Evolutionary conservation across 2,797 vertebrate species (phyloP).

Genomic region (Acanthis flammea): DNA sequence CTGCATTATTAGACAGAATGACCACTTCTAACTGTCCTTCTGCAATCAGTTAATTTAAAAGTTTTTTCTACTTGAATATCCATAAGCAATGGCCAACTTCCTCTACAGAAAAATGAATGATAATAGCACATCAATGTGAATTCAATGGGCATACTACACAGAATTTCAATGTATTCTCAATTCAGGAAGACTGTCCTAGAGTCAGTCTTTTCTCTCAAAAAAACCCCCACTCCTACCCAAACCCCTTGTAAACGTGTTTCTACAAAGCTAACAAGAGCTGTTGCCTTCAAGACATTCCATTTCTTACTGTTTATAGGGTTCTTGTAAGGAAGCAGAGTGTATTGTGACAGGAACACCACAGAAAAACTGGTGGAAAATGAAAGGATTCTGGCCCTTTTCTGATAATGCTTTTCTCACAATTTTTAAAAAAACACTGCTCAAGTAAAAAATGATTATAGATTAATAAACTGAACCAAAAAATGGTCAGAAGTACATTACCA

Average conservation of each 20-base stretch:
- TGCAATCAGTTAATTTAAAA: slow-evolving; percentile 28
- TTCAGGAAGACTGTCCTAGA: slow-evolving; percentile 30
- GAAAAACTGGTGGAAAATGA: not conserved
- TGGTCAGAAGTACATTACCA: not conserved
- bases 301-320: slow-evolving; percentile 57
- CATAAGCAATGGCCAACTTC: not conserved
- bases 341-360: slow-evolving; percentile 41
- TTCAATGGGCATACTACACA: not conserved
- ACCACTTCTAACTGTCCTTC: slow-evolving; percentile 17
- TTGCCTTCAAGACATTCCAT: slow-evolving; percentile 39
- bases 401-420: not conserved
- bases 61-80: slow-evolving; percentile 9
- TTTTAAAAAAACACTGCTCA: slow-evolving; percentile 41
- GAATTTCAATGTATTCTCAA: slow-evolving; percentile 49
- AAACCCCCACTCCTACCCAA: accelerated
- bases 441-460: not conserved
- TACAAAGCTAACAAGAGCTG: slow-evolving; percentile 63
- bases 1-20: not conserved
- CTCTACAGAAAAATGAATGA: slow-evolving; percentile 34
- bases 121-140: slow-evolving; percentile 4
- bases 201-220: slow-evolving; percentile 29
- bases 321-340: slow-evolving; percentile 25
- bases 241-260: slow-evolving; percentile 46
- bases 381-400: not conserved
- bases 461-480: not conserved